Evolutionary conservation across 2,113 vertebrate genomes (phyloP).

Genomic region (Artemisiospiza belli): DNA sequence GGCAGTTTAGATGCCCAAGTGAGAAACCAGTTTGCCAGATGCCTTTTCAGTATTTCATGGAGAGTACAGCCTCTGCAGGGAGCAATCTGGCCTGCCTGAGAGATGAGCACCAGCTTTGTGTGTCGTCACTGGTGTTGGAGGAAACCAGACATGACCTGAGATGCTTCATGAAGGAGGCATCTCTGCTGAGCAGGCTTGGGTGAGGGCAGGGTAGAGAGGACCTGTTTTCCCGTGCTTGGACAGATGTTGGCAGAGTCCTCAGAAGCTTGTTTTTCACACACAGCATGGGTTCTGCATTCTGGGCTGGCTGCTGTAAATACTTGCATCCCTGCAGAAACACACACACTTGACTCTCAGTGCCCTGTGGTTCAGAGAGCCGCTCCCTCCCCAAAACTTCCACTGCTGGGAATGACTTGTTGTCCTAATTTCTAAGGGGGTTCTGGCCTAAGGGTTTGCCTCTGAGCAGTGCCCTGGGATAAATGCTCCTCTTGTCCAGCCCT

Average conservation of each 20-base stretch:
- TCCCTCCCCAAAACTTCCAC: background rate
- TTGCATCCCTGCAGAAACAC: background rate
- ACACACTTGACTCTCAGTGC: background rate
- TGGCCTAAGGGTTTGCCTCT: background rate
- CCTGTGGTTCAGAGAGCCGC: background rate
- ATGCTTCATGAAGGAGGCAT: background rate
- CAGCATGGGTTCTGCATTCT: background rate
- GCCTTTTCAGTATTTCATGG: background rate
- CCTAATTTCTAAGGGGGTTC: background rate
- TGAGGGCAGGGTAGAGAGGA: background rate
- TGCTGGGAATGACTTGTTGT: background rate
- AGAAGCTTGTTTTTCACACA: background rate
- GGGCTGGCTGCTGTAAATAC: background rate
- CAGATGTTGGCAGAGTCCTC: accelerated
- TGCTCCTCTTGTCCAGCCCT: background rate
- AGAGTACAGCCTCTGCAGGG: background rate
- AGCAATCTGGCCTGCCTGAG: background rate
- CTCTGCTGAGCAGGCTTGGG: background rate
- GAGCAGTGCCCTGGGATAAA: background rate
- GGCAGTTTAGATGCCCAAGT: background rate
- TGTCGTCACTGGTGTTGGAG: background rate
- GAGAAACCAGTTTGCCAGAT: background rate
- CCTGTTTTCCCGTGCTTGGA: background rate
- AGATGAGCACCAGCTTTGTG: background rate
- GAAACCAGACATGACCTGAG: background rate